Percentiles rank a stretch among this genome's conserved stretches.
Conservation (phyloP, 2,797 vertebrate species). For the Carcharodon carcharias region DNA sequence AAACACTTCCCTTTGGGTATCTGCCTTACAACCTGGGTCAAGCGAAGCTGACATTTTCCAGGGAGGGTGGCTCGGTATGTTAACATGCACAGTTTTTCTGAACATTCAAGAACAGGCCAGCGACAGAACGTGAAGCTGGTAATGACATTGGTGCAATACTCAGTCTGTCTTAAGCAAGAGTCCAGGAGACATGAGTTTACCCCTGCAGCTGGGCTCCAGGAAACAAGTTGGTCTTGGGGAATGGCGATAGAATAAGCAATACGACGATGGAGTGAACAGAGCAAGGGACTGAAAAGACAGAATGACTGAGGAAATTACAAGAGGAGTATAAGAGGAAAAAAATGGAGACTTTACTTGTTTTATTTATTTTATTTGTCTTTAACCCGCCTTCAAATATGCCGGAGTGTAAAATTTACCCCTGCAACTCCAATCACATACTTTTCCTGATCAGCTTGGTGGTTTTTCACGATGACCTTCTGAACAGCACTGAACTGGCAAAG, state of each 20-base stretch:
- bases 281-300: neutral
- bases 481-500: too few relatives aligned
- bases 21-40: too few relatives aligned
- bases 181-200: neutral
- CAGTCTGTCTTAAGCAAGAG: neutral
- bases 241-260: neutral
- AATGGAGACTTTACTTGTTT: too few relatives aligned
- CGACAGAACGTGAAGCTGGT: neutral
- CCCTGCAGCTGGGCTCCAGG: neutral
- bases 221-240: neutral
- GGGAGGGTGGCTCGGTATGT: neutral
- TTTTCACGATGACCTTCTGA: too few relatives aligned
- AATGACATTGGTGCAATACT: neutral
- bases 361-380: too few relatives aligned
- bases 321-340: neutral
- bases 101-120: neutral
- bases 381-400: too few relatives aligned
- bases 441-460: too few relatives aligned
- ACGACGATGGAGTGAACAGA: neutral
- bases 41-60: too few relatives aligned
- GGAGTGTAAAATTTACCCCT: too few relatives aligned
- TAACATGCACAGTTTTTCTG: neutral
- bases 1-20: too few relatives aligned
- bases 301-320: neutral
- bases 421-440: too few relatives aligned